Base-by-base conservation (phyloP, 64 coral and sea anemone species). In the Anthopleura sola region DNA sequence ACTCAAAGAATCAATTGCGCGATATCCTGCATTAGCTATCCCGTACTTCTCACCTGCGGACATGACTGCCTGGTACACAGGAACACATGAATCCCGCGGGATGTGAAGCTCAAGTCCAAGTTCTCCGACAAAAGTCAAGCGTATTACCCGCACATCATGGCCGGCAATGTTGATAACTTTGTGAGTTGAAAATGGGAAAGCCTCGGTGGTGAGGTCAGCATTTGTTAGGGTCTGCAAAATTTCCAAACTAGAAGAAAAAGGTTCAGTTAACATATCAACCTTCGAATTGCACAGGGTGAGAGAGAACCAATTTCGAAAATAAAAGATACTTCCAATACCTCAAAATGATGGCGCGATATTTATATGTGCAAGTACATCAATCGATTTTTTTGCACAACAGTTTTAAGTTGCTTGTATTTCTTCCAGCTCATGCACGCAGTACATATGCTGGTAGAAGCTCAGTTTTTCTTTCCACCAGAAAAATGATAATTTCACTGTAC, bases 41-140 rank as follows among this genome's bases (percentile, higher is more conserved):
- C 90, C 92, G 26, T 87, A 88, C 13, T 82, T 90, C 62, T 87
- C 74, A 2, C 96, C 96, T 19, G 84, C 90, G 38, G 86, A 93
- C 92, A 98, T 89, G 0, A 98, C 79, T 37, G 96, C 96, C 37
- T 90, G 60, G 60, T 98, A 98, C 6, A 98, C 96, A 57, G 86
- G 87, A 7, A 98, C 75, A 91, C 96, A 98, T 5, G 96, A 98
- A 49, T 94, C 96, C 47, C 81, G 84, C 24, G 96, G 96, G 33
- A 98, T 98, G 49, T 98, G 96, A 18, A 98, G 77, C 37, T 98
- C 96, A 86, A 89, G 94, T 23, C 96, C 96, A 86, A 98, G 85
- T 84, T 98, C 96, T 44, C 96, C 96, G 7, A 98, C 96, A 84
- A 98, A 98, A 17, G 96, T 98, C 6, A 98, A 58, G 17, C 96